A percentile compares a stretch with the other conserved stretches of the same genome.
phyloP scores from a whole-genome alignment of 2,888 invertebrate genomes.

The Aquatica leii region DNA sequence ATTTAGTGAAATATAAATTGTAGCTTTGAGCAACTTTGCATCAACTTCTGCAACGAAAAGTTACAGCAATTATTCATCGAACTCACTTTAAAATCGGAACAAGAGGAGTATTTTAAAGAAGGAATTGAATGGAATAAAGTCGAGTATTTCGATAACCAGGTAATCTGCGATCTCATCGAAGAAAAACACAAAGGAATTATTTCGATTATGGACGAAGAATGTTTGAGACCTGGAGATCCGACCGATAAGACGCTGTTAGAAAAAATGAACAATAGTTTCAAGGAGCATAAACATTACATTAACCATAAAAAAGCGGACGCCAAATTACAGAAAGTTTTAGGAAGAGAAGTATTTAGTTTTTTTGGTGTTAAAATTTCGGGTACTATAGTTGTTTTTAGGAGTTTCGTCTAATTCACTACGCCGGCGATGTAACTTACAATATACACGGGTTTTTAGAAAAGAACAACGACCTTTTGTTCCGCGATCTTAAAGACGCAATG shows the following conservation, averaged over 20 bases:
- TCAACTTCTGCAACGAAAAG: constrained; percentile 96
- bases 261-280: constrained; percentile 78
- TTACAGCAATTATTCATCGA: constrained; percentile 94
- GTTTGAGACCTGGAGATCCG: constrained; percentile 87
- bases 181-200: constrained; percentile 88
- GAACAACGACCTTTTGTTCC: constrained; percentile 90
- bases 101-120: constrained; percentile 90
- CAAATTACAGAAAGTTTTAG: constrained; percentile 84
- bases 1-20: too few relatives aligned
- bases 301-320: constrained; percentile 81
- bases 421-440: constrained; percentile 92
- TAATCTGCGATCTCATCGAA: constrained; percentile 92
- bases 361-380: too few relatives aligned
- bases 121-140: constrained; percentile 92
- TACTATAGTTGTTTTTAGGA: constrained; percentile 66
- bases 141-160: constrained; percentile 90
- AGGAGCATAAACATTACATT: constrained; percentile 82
- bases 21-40: constrained; percentile 92
- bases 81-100: constrained; percentile 88
- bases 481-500: constrained; percentile 88
- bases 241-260: constrained; percentile 83
- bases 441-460: constrained; percentile 89
- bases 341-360: constrained; percentile 76
- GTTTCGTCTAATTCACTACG: constrained; percentile 90
- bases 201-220: constrained; percentile 89